Evolutionary conservation across 2,888 invertebrate species (phyloP).

Genomic region (Scaptomyza tumidula): DNA sequence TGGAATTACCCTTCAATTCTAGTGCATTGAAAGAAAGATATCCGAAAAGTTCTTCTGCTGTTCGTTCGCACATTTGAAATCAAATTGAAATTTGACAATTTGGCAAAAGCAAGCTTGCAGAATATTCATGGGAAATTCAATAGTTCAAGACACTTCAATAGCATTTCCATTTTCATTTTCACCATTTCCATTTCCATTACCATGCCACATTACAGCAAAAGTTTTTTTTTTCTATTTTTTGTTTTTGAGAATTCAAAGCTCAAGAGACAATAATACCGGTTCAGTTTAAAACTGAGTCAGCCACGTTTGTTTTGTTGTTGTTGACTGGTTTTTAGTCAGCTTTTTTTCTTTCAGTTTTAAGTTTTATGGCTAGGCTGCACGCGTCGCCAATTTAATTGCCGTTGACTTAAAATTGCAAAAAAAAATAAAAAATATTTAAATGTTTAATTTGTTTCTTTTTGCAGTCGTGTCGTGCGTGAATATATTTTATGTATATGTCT

Average conservation of each 20-base stretch:
- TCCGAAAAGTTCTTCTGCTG: conserved; percentile 41
- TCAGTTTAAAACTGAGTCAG: conserved; percentile 16
- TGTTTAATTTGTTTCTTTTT: conserved; percentile 19
- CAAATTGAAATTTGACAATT: conserved; percentile 67
- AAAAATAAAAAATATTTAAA: conserved; percentile 46
- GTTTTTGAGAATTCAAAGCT: conserved; percentile 12
- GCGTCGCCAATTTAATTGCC: conserved; percentile 75
- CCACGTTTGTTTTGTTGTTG: neutral
- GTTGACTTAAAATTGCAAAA: conserved; percentile 67
- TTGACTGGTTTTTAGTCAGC: conserved; percentile 20
- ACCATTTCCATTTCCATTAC: conserved; percentile 8
- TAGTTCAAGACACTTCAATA: conserved; percentile 12
- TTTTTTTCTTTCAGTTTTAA: conserved; percentile 10
- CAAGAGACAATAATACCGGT: conserved; percentile 21
- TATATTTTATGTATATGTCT: neutral
- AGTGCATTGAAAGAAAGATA: conserved; percentile 23
- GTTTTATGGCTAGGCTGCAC: conserved; percentile 73
- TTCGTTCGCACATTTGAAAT: conserved; percentile 43
- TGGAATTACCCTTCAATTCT: neutral
- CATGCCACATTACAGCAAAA: conserved; percentile 2
- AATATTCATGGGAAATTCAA: conserved; percentile 17
- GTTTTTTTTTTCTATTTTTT: neutral
- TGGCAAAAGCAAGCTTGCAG: conserved; percentile 14
- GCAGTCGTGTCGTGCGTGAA: conserved; percentile 37
- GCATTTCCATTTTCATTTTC: conserved; percentile 4